Percentiles rank a stretch among this genome's conserved stretches.
These are phyloP conservation scores for Lamprologus ornatipinnis DNA, from an alignment of 2,113 vertebrate genomes.

Conservation along the genomic window DNA sequence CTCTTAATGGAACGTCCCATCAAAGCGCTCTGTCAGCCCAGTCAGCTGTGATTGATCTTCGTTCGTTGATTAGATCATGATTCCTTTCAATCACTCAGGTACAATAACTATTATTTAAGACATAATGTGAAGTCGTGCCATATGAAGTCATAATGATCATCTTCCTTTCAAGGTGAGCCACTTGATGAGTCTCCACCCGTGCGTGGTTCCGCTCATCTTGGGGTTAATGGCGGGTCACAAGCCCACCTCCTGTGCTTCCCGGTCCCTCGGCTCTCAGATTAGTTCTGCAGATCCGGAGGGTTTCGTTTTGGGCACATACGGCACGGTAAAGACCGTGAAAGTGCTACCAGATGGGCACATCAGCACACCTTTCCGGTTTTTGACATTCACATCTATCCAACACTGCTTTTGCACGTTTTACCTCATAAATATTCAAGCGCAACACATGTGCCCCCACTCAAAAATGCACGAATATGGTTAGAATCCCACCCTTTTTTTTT, in stretches of 20 bases:
- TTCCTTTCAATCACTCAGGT: neutral
- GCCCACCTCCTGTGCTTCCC: slow-evolving; percentile 36
- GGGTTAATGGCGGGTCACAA: slow-evolving; percentile 64
- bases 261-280: slow-evolving; percentile 38
- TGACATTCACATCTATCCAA: slow-evolving; percentile 48
- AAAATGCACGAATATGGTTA: slow-evolving; percentile 35
- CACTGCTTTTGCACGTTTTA: slow-evolving; percentile 7
- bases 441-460: slow-evolving; percentile 53
- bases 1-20: neutral
- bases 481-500: neutral
- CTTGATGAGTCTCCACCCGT: neutral
- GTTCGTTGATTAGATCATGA: neutral
- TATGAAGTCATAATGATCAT: neutral
- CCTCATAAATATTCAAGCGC: slow-evolving; percentile 67
- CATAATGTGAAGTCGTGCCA: neutral
- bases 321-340: slow-evolving; percentile 61
- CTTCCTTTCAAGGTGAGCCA: neutral
- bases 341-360: slow-evolving; percentile 68
- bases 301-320: slow-evolving; percentile 50
- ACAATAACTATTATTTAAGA: neutral
- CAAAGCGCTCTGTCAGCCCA: neutral
- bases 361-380: slow-evolving; percentile 59
- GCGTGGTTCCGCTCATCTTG: slow-evolving; percentile 46
- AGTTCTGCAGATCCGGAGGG: slow-evolving; percentile 57
- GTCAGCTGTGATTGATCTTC: neutral